phyloP scores from a whole-genome alignment of 2,113 vertebrate species.

The Anser brachyrhynchus region DNA sequence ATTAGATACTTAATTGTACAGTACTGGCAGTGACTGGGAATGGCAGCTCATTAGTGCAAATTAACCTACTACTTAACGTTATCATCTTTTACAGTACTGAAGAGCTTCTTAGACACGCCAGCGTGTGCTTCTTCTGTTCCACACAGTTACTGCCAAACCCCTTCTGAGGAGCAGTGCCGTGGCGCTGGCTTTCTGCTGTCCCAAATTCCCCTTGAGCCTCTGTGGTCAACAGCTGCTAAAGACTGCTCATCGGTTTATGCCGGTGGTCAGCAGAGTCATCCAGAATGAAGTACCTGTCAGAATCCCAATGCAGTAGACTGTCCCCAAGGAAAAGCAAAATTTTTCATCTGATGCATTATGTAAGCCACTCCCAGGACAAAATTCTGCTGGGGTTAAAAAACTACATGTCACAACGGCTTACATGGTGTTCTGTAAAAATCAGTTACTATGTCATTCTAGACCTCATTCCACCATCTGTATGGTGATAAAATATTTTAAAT shows the following conservation, averaged over 20 bases:
- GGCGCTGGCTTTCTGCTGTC: not conserved
- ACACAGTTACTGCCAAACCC: not conserved
- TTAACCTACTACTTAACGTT: not conserved
- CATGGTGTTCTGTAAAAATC: not conserved
- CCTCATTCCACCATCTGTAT: not conserved
- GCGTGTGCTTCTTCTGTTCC: not conserved
- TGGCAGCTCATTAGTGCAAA: not conserved
- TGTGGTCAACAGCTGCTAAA: not conserved
- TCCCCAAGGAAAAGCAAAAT: not conserved
- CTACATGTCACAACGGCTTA: not conserved
- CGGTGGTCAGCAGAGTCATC: not conserved
- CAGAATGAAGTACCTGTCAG: not conserved
- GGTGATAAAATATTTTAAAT: not conserved
- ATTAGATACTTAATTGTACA: not conserved
- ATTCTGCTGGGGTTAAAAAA: not conserved
- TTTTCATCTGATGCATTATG: not conserved
- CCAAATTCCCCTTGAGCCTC: not conserved
- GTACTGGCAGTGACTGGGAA: not conserved
- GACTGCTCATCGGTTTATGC: not conserved
- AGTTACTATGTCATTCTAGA: not conserved
- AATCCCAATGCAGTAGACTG: not conserved
- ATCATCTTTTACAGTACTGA: slow-evolving; percentile 11
- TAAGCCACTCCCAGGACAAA: not conserved
- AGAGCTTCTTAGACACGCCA: slow-evolving; percentile 30
- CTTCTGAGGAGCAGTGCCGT: not conserved